Evolutionary conservation across 2,113 vertebrate genomes (phyloP).

Genomic region (Apaloderma vittatum): DNA sequence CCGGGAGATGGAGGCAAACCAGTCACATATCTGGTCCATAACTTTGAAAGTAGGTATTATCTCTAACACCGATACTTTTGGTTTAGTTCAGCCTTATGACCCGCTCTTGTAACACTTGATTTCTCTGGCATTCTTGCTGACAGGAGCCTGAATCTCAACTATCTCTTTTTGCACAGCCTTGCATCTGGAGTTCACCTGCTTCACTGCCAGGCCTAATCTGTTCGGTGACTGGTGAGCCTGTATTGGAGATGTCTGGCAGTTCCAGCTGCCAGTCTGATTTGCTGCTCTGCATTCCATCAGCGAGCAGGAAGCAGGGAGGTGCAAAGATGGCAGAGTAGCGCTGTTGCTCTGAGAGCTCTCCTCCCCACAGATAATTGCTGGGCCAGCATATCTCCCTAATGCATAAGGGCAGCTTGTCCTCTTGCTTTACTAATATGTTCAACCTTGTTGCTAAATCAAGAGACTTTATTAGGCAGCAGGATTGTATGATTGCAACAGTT

Average conservation of each 20-base stretch:
- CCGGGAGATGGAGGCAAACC: constrained; percentile 83
- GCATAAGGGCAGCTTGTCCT: background rate
- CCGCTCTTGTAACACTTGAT: background rate
- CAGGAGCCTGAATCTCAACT: background rate
- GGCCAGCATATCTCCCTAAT: background rate
- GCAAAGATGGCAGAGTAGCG: background rate
- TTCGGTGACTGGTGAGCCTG: background rate
- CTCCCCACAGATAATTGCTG: background rate
- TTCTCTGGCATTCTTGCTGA: background rate
- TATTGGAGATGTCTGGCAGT: background rate
- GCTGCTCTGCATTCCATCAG: background rate
- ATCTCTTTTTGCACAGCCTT: background rate
- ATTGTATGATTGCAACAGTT: background rate
- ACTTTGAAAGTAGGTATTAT: constrained; percentile 90
- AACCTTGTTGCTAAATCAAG: background rate
- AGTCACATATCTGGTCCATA: constrained; percentile 86
- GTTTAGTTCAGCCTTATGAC: background rate
- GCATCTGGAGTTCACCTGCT: background rate
- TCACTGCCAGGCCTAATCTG: background rate
- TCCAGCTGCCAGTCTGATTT: background rate
- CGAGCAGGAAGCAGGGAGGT: background rate
- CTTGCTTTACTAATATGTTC: background rate
- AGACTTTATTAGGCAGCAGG: background rate
- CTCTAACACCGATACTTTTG: background rate
- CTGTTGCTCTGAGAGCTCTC: background rate